phyloP scores from a whole-genome alignment of 2,113 vertebrate genomes.

The Cranoglanis bouderius region DNA sequence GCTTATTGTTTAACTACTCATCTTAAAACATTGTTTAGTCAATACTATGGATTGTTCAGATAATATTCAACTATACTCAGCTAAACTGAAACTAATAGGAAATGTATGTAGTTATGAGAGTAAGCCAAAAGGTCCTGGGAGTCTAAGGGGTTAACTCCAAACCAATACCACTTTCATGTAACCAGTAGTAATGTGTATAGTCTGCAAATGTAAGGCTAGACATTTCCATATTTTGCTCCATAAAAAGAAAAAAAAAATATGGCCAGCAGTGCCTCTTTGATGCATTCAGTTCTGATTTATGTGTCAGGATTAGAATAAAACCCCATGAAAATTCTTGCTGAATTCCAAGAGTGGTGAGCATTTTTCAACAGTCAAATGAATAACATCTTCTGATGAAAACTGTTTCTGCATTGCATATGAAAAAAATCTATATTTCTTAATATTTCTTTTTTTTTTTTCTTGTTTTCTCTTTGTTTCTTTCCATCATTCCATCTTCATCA shows the following conservation, averaged over 20 bases:
- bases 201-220: conserved; percentile 53
- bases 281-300: conserved; percentile 70
- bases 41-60: not conserved
- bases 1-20: not conserved
- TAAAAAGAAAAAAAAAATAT: conserved; percentile 54
- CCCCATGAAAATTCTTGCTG: conserved; percentile 61
- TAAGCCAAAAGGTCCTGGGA: not conserved
- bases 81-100: not conserved
- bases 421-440: conserved; percentile 57
- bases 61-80: not conserved
- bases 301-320: conserved; percentile 70
- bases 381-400: conserved; percentile 55
- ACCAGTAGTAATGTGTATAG: not conserved
- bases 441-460: not conserved
- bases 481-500: not conserved
- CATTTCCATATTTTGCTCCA: conserved; percentile 62
- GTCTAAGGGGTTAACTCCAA: not conserved
- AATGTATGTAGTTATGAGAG: not conserved
- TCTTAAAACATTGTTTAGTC: not conserved
- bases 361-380: conserved; percentile 61
- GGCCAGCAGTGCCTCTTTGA: conserved; percentile 60
- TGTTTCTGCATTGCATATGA: conserved; percentile 57
- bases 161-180: not conserved
- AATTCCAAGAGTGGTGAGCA: conserved; percentile 70
- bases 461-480: not conserved